Base-by-base conservation (phyloP, 1,140 invertebrate genomes). In the Lysiphlebus fabarum region DNA sequence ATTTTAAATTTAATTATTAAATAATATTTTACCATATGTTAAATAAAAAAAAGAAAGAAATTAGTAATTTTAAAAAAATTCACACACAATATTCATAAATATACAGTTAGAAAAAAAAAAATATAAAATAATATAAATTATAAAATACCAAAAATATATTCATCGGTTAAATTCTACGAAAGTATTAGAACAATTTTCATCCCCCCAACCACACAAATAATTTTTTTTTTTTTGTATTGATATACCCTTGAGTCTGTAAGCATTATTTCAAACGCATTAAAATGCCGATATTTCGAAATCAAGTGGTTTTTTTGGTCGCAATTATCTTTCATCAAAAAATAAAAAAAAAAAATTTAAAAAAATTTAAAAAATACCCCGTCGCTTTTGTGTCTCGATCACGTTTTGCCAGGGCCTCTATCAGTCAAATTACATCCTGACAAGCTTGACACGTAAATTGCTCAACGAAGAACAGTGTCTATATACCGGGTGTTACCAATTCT, bases 211-310 rank as follows among this genome's bases (percentile, higher is more conserved):
- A 63, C 59, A 58, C 63, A 67, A 62, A 62, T 60, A 60, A 44
- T 42, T 38, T 12, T 44, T 50, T 54, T 59, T 26, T 26, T 26
- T 26, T 26, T 26, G 17, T 26, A 26, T 26, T 26, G 17, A 26
- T 26, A 26, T 56, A 54, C 45, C 60, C 63, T 59, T 63, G 58
- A 56, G 45, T 61, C 61, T 83, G 82, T 84, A 85, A 85, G 85
- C 84, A 75, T 62, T 51, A 62, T 62, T 63, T 63, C 43, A 26
- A 61, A 58, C 56, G 67, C 62, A 67, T 69, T 69, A 71, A 70
- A 68, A 71, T 68, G 64, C 69, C 71, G 66, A 72, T 73, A 73
- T 75, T 75, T 75, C 68, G 73, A 73, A 75, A 75, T 75, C 73
- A 67, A 70, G 71, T 64, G 67, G 67, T 70, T 72, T 73, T 75